Evolutionary conservation across 2,888 invertebrate species (phyloP), one percentile per base, ranked within the genome.

Genomic region (Schrankia costaestrigalis): DNA sequence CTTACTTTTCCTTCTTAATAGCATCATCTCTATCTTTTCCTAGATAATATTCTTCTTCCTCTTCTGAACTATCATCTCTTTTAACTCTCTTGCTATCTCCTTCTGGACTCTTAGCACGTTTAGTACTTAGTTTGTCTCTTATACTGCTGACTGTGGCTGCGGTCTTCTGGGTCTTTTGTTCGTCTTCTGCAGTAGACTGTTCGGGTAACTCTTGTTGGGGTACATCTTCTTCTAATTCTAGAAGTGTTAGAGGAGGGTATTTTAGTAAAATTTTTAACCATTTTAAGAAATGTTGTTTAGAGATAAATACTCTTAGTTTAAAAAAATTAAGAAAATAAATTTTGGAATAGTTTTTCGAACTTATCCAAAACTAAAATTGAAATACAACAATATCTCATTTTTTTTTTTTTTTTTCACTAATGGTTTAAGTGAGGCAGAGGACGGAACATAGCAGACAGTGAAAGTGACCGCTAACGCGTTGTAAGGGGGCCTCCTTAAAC

Each of bases 1-100:
- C 72, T 63, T 69, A 91, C 91, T 85, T 90, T 74, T 92, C 87
- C 71, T 89, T 89, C 66, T 89, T 82, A 31, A 89, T 86, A 50
- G 89, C 90, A 11, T 90, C 84, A 48, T 89, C 85, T 56, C 86
- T 87, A 37, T 92, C 91, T 52, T 93, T 91, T 22, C 93, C 92
- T 13, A 91, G 76, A 55, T 92, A 92, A 74, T 92, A 90, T 32
- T 89, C 90, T 6, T 30, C 33, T 27, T 31, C 26, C 24, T 35
- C 3, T 31, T 89, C 80, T 59, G 76, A 78, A 21, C 56, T 58
- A 26, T 60, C 57, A 32, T 53, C 54, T 56, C 26, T 38, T 19
- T 46, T 56, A 26, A 48, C 41, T 19, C 52, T 71, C 43, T 78
- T 86, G 18, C 57, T 61, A 10, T 69, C 58, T 40, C 54, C 60